These are phyloP conservation scores for Cacatua alba DNA, from an alignment of 2,113 vertebrate genomes.

Conservation along the genomic window DNA sequence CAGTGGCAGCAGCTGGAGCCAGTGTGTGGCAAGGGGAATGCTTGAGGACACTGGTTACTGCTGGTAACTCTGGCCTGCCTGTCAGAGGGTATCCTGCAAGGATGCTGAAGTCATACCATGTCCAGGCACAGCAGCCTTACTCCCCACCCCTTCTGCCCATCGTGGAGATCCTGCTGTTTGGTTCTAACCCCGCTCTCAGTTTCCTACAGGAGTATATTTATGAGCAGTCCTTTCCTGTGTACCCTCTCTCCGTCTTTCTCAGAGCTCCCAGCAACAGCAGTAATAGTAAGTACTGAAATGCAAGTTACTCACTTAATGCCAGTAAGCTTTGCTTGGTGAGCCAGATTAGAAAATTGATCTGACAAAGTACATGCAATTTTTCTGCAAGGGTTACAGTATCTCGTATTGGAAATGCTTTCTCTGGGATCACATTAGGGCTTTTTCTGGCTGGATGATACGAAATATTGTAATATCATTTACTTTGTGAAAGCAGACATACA, in stretches of 20 bases:
- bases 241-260: background rate
- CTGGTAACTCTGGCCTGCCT: background rate
- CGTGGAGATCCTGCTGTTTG: background rate
- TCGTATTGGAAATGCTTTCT: background rate
- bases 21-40: background rate
- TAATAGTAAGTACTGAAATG: background rate
- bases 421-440: background rate
- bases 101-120: background rate
- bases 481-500: background rate
- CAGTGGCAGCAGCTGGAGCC: background rate
- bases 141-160: background rate
- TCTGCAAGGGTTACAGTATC: background rate
- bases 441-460: background rate
- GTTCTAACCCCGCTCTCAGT: background rate
- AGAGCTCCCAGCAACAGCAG: background rate
- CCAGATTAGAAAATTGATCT: slow-evolving; percentile 16
- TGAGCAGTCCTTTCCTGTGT: background rate
- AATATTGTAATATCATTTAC: background rate
- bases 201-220: background rate
- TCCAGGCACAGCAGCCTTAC: background rate
- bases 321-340: background rate
- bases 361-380: background rate
- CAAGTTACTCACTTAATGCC: background rate
- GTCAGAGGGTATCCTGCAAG: background rate
- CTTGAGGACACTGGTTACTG: background rate